phyloP scores from a whole-genome alignment of 1,140 invertebrate genomes.

The Zaprionus taronus region DNA sequence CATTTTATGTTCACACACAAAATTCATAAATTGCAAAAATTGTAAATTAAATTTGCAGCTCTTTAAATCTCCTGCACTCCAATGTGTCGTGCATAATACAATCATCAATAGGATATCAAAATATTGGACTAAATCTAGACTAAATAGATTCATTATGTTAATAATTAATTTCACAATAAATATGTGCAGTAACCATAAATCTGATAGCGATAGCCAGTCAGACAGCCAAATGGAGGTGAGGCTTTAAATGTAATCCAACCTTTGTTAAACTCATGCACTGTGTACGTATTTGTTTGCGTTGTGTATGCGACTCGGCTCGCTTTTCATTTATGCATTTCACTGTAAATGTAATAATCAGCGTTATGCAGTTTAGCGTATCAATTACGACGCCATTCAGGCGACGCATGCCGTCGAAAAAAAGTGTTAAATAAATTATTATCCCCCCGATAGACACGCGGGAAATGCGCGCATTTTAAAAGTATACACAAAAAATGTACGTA shows the following conservation, averaged over 20 bases:
- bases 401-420: conserved; percentile 51
- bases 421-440: conserved; percentile 66
- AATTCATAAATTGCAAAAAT: conserved; percentile 70
- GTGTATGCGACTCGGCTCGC: neutral
- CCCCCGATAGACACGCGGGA: conserved; percentile 10
- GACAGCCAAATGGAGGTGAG: neutral
- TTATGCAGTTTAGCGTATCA: conserved; percentile 82
- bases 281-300: neutral
- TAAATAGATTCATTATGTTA: conserved; percentile 65
- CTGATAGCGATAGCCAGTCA: conserved; percentile 3
- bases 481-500: neutral
- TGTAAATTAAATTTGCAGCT: conserved; percentile 66
- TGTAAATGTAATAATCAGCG: conserved; percentile 76
- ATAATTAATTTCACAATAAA: conserved; percentile 62
- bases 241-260: conserved; percentile 4
- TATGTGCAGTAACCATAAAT: conserved; percentile 35
- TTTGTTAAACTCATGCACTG: neutral
- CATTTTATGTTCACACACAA: conserved; percentile 57
- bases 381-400: conserved; percentile 65
- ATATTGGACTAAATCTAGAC: conserved; percentile 55
- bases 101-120: conserved; percentile 23
- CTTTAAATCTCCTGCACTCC: conserved; percentile 9
- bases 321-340: conserved; percentile 66
- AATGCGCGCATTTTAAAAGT: neutral
- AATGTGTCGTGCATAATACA: conserved; percentile 3